Base-by-base conservation (phyloP, 2,113 vertebrate species). In the Xenopus laevis region DNA sequence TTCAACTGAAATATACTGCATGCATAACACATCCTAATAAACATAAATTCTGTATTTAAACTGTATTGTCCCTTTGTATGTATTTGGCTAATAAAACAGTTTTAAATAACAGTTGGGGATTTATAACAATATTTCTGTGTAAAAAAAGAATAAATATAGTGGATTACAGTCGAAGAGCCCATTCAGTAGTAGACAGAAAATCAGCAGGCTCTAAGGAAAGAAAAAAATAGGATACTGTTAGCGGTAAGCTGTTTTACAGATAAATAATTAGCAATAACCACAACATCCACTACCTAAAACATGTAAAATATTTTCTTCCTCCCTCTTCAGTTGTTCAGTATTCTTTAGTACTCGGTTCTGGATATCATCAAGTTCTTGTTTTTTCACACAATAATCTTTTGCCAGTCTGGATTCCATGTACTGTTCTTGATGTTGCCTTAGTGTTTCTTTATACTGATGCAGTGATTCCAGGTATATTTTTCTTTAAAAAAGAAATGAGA, bases 151-250 rank as follows among this genome's bases (percentile, higher is more conserved):
- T 15, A 74, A 47, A 27, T 27, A 27, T 27, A 65, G 81, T 86
- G 88, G 91, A 93, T 27, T 93, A 93, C 91, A 91, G 78, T 47
- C 82, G 53, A 64, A 88, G 46, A 74, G 83, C 83, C 91, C 90
- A 93, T 0, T 83, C 82, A 74, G 78, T 83, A 78, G 90, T 0
- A 21, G 90, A 89, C 66, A 79, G 72, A 74, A 92, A 93, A 75
- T 85, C 81, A 83, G 79, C 68, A 74, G 83, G 77, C 12, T 84
- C 91, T 93, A 86, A 70, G 82, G 47, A 82, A 85, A 85, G 6
- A 40, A 40, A 40, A 40, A 40, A 85, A 13, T 83, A 86, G 82
- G 68, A 47, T 60, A 73, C 10, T 74, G 65, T 88, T 53, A 79
- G 70, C 7, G 62, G 16, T 83, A 40, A 40, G 33, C 33, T 40